Conservation (phyloP, 1,140 invertebrate species). For the Aphis craccivora region DNA sequence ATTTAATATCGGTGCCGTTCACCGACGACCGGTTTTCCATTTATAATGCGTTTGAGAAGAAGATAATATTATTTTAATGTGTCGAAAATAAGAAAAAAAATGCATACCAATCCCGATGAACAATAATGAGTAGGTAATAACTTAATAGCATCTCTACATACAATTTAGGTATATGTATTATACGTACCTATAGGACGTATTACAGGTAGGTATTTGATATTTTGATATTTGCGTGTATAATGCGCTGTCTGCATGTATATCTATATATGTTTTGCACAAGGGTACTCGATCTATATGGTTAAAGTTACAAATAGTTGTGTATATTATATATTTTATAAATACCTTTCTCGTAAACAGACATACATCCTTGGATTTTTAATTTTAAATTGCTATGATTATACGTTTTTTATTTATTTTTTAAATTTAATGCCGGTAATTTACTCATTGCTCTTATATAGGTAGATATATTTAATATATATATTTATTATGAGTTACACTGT, state of each 20-base stretch:
- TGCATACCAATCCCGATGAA: neutral
- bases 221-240: neutral
- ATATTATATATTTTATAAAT: neutral
- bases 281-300: neutral
- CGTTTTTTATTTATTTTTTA: neutral
- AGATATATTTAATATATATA: neutral
- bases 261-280: neutral
- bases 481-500: neutral
- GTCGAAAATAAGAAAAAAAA: neutral
- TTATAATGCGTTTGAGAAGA: neutral
- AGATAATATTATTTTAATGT: neutral
- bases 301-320: neutral
- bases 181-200: neutral
- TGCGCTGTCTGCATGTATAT: neutral
- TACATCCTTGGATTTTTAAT: slow-evolving; percentile 5
- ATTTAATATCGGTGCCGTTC: neutral
- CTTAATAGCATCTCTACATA: neutral
- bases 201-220: neutral
- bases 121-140: slow-evolving; percentile 17
- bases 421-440: neutral
- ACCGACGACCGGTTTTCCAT: neutral
- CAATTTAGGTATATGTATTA: neutral
- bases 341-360: neutral
- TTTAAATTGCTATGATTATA: slow-evolving; percentile 7
- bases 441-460: neutral